These are phyloP conservation scores for Agraylea sexmaculata DNA, from an alignment of 1,140 invertebrate species.

Conservation along the genomic window DNA sequence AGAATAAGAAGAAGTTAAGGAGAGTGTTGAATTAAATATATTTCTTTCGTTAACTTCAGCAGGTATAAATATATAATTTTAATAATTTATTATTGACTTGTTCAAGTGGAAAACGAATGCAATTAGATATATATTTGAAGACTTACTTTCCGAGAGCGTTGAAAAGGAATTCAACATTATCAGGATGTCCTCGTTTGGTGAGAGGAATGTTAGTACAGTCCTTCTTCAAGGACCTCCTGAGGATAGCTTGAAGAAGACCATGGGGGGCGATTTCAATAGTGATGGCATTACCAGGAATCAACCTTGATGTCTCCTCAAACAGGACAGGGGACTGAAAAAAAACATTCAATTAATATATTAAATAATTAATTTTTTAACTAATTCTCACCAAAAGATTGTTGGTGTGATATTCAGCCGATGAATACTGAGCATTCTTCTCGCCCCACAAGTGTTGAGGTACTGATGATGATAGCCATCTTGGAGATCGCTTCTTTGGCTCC, in stretches of 20 bases:
- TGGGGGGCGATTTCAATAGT: conserved; percentile 77
- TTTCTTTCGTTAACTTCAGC: too few relatives aligned
- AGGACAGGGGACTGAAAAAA: conserved; percentile 53
- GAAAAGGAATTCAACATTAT: conserved; percentile 59
- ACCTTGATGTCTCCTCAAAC: conserved; percentile 69
- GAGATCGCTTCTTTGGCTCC: conserved; percentile 47
- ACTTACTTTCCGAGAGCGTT: conserved; percentile 60
- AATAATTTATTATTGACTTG: too few relatives aligned
- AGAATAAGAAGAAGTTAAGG: too few relatives aligned
- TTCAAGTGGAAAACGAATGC: too few relatives aligned
- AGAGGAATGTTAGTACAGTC: conserved; percentile 62
- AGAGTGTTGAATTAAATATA: too few relatives aligned
- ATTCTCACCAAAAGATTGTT: conserved; percentile 57
- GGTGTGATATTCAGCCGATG: conserved; percentile 72
- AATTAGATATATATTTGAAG: background rate
- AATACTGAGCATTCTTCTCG: conserved; percentile 45
- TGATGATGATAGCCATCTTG: conserved; percentile 69
- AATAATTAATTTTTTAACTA: background rate
- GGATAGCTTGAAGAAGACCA: conserved; percentile 61
- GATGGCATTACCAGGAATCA: conserved; percentile 69
- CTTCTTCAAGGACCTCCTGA: conserved; percentile 44
- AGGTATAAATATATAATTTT: too few relatives aligned
- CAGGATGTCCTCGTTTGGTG: conserved; percentile 60
- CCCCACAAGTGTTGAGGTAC: conserved; percentile 55
- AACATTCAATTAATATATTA: background rate